Evolutionary conservation across 2,113 vertebrate species (phyloP).

Genomic region (Petromus typicus): DNA sequence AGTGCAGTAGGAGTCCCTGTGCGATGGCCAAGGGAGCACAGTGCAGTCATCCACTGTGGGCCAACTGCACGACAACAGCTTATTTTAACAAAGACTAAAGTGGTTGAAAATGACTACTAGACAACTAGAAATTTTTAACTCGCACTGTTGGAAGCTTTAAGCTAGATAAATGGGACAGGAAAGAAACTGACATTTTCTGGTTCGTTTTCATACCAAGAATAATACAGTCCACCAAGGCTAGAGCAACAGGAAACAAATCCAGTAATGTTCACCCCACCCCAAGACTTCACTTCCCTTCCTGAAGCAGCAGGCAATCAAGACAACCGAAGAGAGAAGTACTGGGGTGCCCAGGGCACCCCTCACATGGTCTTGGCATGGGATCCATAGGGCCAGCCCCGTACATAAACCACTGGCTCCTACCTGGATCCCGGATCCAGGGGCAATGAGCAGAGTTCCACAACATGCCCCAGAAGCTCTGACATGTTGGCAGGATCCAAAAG

Average conservation of each 20-base stretch:
- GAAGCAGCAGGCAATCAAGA: not conserved
- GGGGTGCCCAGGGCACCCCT: not conserved
- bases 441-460: not conserved
- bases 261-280: not conserved
- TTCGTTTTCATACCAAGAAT: not conserved
- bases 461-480: not conserved
- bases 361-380: not conserved
- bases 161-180: not conserved
- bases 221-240: not conserved
- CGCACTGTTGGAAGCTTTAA: not conserved
- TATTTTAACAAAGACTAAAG: not conserved
- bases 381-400: not conserved
- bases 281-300: not conserved
- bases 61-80: not conserved
- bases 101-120: conserved; percentile 23
- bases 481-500: not conserved
- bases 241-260: not conserved
- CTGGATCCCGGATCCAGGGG: not conserved
- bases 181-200: not conserved
- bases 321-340: not conserved
- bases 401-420: not conserved
- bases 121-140: conserved; percentile 2
- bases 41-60: not conserved
- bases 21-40: not conserved
- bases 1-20: not conserved